Base-by-base conservation (phyloP, 1,140 invertebrate genomes). In the Philotrypesis tridentata region DNA sequence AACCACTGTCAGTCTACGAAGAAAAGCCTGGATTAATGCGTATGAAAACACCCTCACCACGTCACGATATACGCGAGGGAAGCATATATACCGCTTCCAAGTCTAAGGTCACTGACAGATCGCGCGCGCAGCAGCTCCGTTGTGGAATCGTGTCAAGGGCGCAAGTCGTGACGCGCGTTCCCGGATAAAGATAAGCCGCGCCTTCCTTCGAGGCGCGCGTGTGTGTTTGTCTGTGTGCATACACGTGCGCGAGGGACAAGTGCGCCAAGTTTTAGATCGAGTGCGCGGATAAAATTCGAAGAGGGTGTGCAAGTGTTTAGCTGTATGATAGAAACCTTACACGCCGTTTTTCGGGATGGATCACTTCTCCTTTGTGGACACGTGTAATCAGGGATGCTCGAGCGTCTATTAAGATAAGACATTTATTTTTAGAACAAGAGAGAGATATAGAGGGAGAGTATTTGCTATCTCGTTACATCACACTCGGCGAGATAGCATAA, bases 91-190 rank as follows among this genome's bases (percentile, higher is more conserved):
- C 6, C 48, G 21, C 48, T 17, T n/a, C 25, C 61, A 27, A 65
- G 23, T 25, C 61, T 25, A 65, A 65, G 61, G 61, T 65, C 61
- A 17, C 61, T 65, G 23, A 65, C 48, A 65, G 61, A 65, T 65
- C 61, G 61, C 27, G 25, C 61, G 61, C 60, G 21, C 40, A 43
- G 12, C 17, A 55, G 48, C 21, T 55, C 14, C 40, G 17, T 37
- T 11, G 17, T 17, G n/a, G 48, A 65, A 65, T 65, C 61, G 61
- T 65, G 61, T 65, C 61, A 65, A 65, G 61, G 61, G 61, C 25
- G 25, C 21, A 55, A 55, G 48, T 55, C 48, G 48, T 55, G 48
- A 55, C 48, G 48, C 48, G 48, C 48, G 17, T 48, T 48, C 23
- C 61, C 23, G 1, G 61, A 4, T 29, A 27, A 65, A 65, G 61